A percentile compares a stretch with the other conserved stretches of the same genome.
Evolutionary conservation across 30 jellyfish, hydroid and myxozoan species (phyloP).

Genomic region (Pelagia noctiluca): DNA sequence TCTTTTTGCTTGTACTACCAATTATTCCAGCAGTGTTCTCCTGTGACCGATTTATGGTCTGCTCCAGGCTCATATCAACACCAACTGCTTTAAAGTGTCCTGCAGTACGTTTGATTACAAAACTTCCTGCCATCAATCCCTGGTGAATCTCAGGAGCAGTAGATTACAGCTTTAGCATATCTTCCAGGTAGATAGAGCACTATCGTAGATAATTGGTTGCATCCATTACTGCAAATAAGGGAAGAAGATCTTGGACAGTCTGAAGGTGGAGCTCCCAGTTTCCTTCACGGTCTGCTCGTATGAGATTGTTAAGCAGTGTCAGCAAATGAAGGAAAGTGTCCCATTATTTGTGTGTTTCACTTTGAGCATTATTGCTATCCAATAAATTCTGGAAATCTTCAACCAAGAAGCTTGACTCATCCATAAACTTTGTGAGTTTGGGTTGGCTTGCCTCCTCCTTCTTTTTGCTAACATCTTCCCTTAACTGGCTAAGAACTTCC

Average conservation of each 20-base stretch:
- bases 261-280: conserved; percentile 56
- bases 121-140: conserved; percentile 9
- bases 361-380: no score
- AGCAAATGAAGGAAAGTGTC: no score
- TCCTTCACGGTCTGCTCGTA: conserved; percentile 57
- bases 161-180: conserved; percentile 22
- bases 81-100: conserved; percentile 55
- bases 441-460: not conserved
- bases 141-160: conserved; percentile 24
- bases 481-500: conserved; percentile 18
- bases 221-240: conserved; percentile 38
- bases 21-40: conserved; percentile 50
- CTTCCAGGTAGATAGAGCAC: conserved; percentile 48
- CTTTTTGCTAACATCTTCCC: not conserved
- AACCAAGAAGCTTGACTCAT: no score
- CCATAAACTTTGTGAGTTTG: no score
- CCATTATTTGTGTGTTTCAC: no score
- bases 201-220: conserved; percentile 36
- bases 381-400: no score
- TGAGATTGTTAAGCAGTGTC: conserved; percentile 24
- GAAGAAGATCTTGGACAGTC: conserved; percentile 28
- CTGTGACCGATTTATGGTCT: conserved; percentile 45
- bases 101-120: not conserved
- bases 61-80: conserved; percentile 49
- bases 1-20: conserved; percentile 44